Conservation (phyloP, 2,113 vertebrate genomes). For the Archocentrus centrarchus region DNA sequence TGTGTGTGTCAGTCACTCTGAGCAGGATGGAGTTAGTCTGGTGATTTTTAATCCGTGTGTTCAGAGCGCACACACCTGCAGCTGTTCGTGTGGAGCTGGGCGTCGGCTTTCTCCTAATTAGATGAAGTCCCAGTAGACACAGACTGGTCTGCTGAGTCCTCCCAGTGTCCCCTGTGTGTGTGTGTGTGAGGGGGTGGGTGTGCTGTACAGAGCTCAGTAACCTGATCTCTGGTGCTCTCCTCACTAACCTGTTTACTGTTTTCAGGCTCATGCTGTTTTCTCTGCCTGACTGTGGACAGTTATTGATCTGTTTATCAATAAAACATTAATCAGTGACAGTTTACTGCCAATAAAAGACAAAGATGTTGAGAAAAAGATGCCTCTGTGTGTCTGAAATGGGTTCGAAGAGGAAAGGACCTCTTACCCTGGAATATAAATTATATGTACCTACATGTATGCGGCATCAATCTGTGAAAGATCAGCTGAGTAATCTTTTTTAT, state of each 20-base stretch:
- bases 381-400: background rate
- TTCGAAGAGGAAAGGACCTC: background rate
- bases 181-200: background rate
- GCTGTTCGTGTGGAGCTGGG: constrained; percentile 24
- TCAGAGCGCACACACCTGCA: constrained; percentile 6
- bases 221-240: constrained; percentile 28
- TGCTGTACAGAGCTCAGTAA: constrained; percentile 35
- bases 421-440: background rate
- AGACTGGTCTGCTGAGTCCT: constrained; percentile 19
- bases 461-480: too few relatives aligned
- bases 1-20: constrained; percentile 53
- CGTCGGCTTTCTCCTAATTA: constrained; percentile 62
- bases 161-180: background rate
- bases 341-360: too few relatives aligned
- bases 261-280: background rate
- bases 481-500: background rate
- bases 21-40: constrained; percentile 61
- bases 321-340: background rate
- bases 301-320: background rate
- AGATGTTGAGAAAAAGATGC: background rate
- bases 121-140: constrained; percentile 53
- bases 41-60: constrained; percentile 58
- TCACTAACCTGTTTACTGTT: background rate
- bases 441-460: too few relatives aligned
- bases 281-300: background rate